Percentiles rank a stretch among this genome's conserved stretches.
These are phyloP conservation scores for Actenoides hombroni DNA, from an alignment of 2,113 vertebrate genomes.

Conservation along the genomic window DNA sequence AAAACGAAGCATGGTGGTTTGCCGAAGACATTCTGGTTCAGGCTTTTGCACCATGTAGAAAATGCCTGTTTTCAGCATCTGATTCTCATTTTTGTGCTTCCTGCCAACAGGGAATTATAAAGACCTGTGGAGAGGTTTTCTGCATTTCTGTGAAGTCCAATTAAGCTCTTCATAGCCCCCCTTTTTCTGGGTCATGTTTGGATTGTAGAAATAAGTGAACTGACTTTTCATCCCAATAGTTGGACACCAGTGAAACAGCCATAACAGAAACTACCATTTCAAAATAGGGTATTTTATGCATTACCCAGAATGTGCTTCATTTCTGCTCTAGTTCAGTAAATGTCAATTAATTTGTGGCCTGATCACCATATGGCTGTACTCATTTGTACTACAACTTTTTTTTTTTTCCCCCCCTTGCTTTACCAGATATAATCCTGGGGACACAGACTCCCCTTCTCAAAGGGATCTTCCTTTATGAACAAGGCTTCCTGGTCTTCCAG, in stretches of 20 bases:
- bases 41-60: neutral
- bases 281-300: neutral
- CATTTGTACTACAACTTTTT: neutral
- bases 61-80: neutral
- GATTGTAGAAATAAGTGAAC: neutral
- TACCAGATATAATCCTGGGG: neutral
- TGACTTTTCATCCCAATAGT: neutral
- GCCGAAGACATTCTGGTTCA: neutral
- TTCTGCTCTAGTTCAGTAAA: neutral
- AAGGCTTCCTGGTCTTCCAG: neutral
- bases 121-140: neutral
- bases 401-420: neutral
- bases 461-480: neutral
- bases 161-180: neutral
- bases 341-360: neutral
- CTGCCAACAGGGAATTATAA: neutral
- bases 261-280: neutral
- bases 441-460: neutral
- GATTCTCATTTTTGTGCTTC: neutral
- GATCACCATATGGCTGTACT: neutral
- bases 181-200: neutral
- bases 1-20: neutral
- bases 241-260: neutral
- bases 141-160: neutral
- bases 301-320: neutral